phyloP scores from a whole-genome alignment of 64 coral and sea anemone genomes.

The Platygyra sinensis region DNA sequence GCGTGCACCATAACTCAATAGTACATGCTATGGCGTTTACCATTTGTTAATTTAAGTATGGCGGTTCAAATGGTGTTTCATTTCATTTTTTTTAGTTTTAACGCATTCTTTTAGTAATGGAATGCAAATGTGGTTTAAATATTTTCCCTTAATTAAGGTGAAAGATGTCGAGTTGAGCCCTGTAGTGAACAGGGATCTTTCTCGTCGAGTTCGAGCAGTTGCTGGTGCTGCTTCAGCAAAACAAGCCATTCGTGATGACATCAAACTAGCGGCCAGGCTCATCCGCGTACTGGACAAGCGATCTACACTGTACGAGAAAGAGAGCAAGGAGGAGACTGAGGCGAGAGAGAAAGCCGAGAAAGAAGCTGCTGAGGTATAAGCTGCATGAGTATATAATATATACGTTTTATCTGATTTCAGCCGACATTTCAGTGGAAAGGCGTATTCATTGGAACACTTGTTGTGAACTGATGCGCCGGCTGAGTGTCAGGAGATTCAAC shows the following conservation, averaged over 20 bases:
- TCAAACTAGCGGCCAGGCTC: constrained; percentile 86
- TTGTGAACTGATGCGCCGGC: no score
- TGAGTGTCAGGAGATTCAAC: no score
- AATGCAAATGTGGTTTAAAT: background rate
- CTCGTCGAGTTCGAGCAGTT: constrained; percentile 83
- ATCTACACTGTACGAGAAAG: constrained; percentile 76
- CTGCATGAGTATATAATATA: background rate
- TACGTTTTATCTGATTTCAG: no score
- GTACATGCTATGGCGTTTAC: no score
- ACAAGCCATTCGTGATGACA: constrained; percentile 84
- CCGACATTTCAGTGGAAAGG: no score
- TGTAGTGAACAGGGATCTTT: constrained; percentile 91
- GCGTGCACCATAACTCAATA: no score
- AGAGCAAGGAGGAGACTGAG: constrained; percentile 67
- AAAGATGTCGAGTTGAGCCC: constrained; percentile 87
- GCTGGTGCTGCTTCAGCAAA: constrained; percentile 80
- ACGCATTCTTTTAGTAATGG: background rate
- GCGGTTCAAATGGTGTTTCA: no score
- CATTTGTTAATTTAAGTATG: no score
- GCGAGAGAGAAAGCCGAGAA: constrained; percentile 83
- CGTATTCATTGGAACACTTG: no score
- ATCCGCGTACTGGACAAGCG: constrained; percentile 80
- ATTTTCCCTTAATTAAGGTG: constrained; percentile 35
- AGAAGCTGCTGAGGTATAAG: constrained; percentile 83
- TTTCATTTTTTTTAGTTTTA: no score